phyloP scores from a whole-genome alignment of 35 echinoderm and acorn worm genomes.

The Heliocidaris erythrogramma region DNA sequence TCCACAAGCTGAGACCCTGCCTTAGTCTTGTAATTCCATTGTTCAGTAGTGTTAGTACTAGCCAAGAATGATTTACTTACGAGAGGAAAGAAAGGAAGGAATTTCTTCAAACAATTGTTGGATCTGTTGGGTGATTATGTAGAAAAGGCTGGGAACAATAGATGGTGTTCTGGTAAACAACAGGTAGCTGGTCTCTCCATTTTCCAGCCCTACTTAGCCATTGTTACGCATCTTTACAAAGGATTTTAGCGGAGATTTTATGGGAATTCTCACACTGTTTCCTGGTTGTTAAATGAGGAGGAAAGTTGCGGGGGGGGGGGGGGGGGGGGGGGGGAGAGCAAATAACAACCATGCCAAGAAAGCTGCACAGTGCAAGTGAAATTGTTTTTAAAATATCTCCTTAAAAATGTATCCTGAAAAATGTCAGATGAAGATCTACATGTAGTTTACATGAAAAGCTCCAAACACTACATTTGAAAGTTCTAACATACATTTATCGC shows the following conservation, averaged over 20 bases:
- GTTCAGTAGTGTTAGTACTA: not conserved
- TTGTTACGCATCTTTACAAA: not conserved
- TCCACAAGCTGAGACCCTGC: not conserved
- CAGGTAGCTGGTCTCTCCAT: not conserved
- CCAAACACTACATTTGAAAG: not conserved
- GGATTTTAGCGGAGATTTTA: not conserved
- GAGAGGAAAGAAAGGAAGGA: not conserved
- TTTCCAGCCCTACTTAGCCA: not conserved
- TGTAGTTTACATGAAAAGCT: not conserved
- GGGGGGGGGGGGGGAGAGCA: not conserved
- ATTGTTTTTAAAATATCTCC: not conserved
- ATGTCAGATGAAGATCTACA: no score
- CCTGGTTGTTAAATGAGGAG: not conserved
- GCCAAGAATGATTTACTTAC: not conserved
- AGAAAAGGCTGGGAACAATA: not conserved
- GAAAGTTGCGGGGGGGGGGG: not conserved
- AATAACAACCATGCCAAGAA: not conserved
- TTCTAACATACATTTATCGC: not conserved
- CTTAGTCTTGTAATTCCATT: constrained; percentile 4
- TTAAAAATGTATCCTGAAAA: no score
- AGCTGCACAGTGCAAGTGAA: not conserved
- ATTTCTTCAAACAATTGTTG: not conserved
- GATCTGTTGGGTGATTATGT: not conserved
- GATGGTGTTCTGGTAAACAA: not conserved
- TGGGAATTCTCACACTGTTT: not conserved